Percentiles rank a stretch among this genome's conserved stretches.
Conservation (phyloP, 35 echinoderm and acorn worm genomes). For the Amphiura filiformis region DNA sequence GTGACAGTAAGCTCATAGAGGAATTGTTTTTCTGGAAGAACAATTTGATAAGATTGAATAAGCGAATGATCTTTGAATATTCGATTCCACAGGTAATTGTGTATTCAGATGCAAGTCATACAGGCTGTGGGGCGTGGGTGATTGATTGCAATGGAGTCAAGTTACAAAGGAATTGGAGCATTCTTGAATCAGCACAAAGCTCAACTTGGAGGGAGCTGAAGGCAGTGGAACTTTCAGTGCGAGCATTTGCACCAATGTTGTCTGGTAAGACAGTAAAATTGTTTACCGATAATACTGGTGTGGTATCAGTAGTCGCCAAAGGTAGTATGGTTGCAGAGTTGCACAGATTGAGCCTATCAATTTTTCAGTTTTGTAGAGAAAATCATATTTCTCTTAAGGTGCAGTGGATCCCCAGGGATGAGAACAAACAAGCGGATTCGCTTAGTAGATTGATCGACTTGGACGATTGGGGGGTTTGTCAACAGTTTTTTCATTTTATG, state of each 20-base stretch:
- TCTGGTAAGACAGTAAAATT: neutral
- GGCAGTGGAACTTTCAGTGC: neutral
- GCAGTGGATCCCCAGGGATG: constrained; percentile 38
- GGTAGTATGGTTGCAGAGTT: constrained; percentile 33
- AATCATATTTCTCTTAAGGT: constrained; percentile 1
- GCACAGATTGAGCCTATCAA: constrained; percentile 16
- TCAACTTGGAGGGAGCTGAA: constrained; percentile 42
- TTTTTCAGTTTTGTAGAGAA: constrained; percentile 17
- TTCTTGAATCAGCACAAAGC: neutral
- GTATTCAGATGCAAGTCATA: neutral
- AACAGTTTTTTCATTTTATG: constrained; percentile 5
- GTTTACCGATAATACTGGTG: constrained; percentile 32
- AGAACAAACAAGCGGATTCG: constrained; percentile 18
- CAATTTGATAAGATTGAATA: neutral
- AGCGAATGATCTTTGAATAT: neutral
- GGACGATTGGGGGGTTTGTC: constrained; percentile 37
- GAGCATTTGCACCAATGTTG: constrained; percentile 3
- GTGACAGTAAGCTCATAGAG: neutral
- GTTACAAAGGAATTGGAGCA: constrained; percentile 7
- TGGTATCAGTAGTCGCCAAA: neutral
- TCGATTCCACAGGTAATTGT: neutral
- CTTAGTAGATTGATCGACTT: constrained; percentile 26
- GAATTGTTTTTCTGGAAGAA: constrained; percentile 22
- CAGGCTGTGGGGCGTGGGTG: constrained; percentile 19
- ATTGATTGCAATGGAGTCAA: neutral